Base-by-base conservation (phyloP, 2,888 invertebrate species). In the Drosophila monieri region DNA sequence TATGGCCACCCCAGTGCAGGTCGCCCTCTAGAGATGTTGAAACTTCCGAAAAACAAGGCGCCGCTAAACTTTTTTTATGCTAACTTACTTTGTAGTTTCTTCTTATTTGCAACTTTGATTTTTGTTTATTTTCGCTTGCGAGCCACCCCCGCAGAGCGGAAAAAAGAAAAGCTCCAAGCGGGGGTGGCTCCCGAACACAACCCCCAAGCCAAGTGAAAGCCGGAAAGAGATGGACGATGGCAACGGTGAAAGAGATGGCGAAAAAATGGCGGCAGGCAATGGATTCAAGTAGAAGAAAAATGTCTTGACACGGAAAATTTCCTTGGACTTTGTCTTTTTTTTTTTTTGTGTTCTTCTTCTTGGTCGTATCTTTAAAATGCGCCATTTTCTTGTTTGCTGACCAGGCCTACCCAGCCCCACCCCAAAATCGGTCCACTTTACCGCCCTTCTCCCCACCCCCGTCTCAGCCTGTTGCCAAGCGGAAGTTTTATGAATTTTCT, bases 31-130 rank as follows among this genome's bases (percentile, higher is more conserved):
- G 30, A 66, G 70, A 65, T 68, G 52, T 53, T 53, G 48, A 81
- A 81, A 85, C 88, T 85, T 88, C 25, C 70, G 74, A 81, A 81
- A 83, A 83, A 83, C 86, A 83, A 86, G 88, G 83, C 83, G 88
- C 77, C 86, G 79, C 69, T 61, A 72, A 88, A 83, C 84, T 83
- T 83, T 86, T 67, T 88, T 88, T 85, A 80, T 85, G 85, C 80
- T 85, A 85, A 88, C 85, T 85, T 88, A 88, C 85, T 85, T 88
- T 85, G 85, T 85, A 85, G 88, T 85, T 85, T 84, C 84, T 86
- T 84, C 85, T 87, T 88, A 88, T 90, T 89, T 87, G 88, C 85
- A 90, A 90, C 90, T 90, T 90, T 90, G 90, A 90, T 90, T 90
- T 90, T 86, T 90, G 90, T 90, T 90, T 90, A 88, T 90, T 90